Evolutionary conservation across 2,797 vertebrate species (phyloP).

Genomic region (Sternotherus odoratus): DNA sequence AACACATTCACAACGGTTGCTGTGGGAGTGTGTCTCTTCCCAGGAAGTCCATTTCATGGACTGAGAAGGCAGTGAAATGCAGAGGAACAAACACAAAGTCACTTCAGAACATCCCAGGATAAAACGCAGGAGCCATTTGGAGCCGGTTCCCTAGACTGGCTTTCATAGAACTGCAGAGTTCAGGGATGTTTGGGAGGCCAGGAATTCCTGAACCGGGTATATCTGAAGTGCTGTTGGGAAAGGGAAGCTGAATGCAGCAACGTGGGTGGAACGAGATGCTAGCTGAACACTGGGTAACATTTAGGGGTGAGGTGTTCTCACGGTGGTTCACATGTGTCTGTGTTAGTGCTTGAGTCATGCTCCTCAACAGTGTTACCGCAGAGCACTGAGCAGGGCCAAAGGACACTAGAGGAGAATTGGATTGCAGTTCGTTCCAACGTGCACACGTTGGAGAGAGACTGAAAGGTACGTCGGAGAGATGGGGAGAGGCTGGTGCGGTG

Average conservation of each 20-base stretch:
- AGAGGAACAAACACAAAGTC: not conserved
- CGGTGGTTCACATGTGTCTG: not conserved
- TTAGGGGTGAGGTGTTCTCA: not conserved
- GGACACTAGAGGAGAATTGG: not conserved
- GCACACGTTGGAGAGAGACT: not conserved
- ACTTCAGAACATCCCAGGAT: not conserved
- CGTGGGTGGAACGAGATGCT: not conserved
- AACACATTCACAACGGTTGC: conserved; percentile 20
- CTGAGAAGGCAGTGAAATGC: not conserved
- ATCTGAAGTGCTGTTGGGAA: not conserved
- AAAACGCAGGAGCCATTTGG: not conserved
- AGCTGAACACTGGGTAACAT: not conserved
- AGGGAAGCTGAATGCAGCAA: not conserved
- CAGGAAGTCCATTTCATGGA: not conserved
- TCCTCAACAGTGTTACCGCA: not conserved
- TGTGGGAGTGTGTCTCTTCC: not conserved
- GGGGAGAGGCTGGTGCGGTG: not conserved
- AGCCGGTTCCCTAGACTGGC: not conserved
- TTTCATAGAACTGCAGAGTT: not conserved
- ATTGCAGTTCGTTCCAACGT: not conserved
- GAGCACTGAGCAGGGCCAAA: not conserved
- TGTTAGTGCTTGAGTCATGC: not conserved
- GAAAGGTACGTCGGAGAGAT: not conserved
- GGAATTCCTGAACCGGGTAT: not conserved
- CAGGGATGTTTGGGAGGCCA: not conserved